These are phyloP conservation scores for Heterotilapia buettikoferi DNA, from an alignment of 2,113 vertebrate genomes.

Conservation along the genomic window DNA sequence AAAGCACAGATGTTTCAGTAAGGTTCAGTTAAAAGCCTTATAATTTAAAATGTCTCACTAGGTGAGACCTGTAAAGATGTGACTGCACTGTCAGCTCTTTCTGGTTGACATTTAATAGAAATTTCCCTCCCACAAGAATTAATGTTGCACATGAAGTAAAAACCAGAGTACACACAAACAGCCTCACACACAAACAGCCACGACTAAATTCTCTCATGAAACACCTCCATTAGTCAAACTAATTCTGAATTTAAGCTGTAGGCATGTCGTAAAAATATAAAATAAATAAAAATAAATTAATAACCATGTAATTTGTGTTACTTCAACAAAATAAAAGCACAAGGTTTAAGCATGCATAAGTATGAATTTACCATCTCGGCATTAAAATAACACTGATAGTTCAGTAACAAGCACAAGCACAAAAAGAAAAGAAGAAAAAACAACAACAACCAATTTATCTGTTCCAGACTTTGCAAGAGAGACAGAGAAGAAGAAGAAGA, in stretches of 20 bases:
- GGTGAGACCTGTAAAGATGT: neutral
- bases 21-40: neutral
- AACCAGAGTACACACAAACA: neutral
- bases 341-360: neutral
- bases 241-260: neutral
- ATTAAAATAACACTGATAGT: neutral
- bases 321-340: neutral
- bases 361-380: neutral
- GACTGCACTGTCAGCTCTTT: constrained; percentile 20
- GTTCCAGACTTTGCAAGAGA: neutral
- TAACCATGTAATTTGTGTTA: neutral
- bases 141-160: constrained; percentile 6
- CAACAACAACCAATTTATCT: neutral
- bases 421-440: neutral
- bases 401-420: neutral
- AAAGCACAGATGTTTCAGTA: neutral
- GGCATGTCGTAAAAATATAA: neutral
- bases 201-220: neutral
- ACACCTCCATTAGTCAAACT: neutral
- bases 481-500: neutral
- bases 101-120: constrained; percentile 27
- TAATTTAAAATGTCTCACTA: constrained; percentile 9
- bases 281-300: neutral
- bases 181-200: neutral
- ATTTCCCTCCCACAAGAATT: constrained; percentile 7